Base-by-base conservation (phyloP, 2,797 vertebrate species). In the Silurus lanzhouensis region DNA sequence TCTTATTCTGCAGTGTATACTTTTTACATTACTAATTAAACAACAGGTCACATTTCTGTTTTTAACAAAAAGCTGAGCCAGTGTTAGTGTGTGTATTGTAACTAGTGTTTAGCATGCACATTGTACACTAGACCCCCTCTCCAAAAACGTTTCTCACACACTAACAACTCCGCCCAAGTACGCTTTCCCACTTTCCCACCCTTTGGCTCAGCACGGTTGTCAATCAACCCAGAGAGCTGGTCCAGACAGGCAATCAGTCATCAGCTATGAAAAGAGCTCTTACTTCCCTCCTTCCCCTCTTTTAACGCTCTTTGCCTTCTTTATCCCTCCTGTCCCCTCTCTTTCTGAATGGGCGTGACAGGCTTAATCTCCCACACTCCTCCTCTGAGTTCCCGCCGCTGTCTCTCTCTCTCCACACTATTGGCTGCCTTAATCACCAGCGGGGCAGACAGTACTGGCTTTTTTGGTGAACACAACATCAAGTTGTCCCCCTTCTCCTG, bases 241-340 rank as follows among this genome's bases (percentile, higher is more conserved):
- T 92, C 92, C 91, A 91, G 91, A 91, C 93, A 92, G 93, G 92
- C 94, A 93, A 93, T 94, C 94, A 94, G 90, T 91, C 92, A 91
- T 93, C 91, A 85, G 85, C 87, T 60, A 60, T 91, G 92, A 91
- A 90, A 94, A 92, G 92, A 92, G 91, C 13, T 74, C 75, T 82
- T 87, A 87, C 80, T 66, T 84, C 82, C 89, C 90, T 87, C 84
- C 86, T 85, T 83, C 83, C 84, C 81, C 85, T 88, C 84, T 87
- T 88, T 83, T 83, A 88, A 88, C 74, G 81, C 79, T 87, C 86
- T 85, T 86, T 89, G 84, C 85, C 87, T 90, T 84, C 79, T 83
- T 89, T 89, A 88, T 89, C 87, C 86, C 81, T 82, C 77, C 66
- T 89, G 88, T 87, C 85, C 87, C 81, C 82, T 83, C 67, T 52